Percentiles rank a stretch among this genome's conserved stretches.
Conservation (phyloP, 2,797 vertebrate genomes). For the Mycteria americana region DNA sequence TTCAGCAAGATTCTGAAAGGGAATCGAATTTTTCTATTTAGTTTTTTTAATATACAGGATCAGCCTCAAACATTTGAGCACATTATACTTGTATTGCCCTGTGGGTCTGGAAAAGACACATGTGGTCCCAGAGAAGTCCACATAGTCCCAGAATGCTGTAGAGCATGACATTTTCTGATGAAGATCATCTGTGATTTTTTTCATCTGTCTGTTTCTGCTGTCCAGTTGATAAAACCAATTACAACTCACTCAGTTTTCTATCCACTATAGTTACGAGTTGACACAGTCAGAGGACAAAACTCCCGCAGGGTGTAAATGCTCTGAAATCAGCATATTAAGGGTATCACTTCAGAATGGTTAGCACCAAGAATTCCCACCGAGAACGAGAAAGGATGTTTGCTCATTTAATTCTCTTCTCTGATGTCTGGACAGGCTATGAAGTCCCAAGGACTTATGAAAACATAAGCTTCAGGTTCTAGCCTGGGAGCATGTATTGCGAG, state of each 20-base stretch:
- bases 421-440: not conserved
- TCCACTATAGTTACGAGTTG: not conserved
- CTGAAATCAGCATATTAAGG: not conserved
- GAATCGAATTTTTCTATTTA: not conserved
- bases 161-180: not conserved
- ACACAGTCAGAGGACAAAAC: not conserved
- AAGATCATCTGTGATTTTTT: not conserved
- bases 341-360: not conserved
- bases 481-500: not conserved
- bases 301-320: not conserved
- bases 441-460: not conserved
- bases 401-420: conserved; percentile 6
- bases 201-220: not conserved
- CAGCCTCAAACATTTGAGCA: not conserved
- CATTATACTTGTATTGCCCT: not conserved
- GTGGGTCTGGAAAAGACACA: not conserved
- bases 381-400: not conserved
- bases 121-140: not conserved
- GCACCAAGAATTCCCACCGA: not conserved
- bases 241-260: not conserved
- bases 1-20: not conserved
- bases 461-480: not conserved
- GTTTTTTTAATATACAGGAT: not conserved
- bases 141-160: not conserved
- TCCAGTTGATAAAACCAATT: conserved; percentile 4